Evolutionary conservation across 2,888 invertebrate species (phyloP).

Genomic region (Tupiocoris notatus): DNA sequence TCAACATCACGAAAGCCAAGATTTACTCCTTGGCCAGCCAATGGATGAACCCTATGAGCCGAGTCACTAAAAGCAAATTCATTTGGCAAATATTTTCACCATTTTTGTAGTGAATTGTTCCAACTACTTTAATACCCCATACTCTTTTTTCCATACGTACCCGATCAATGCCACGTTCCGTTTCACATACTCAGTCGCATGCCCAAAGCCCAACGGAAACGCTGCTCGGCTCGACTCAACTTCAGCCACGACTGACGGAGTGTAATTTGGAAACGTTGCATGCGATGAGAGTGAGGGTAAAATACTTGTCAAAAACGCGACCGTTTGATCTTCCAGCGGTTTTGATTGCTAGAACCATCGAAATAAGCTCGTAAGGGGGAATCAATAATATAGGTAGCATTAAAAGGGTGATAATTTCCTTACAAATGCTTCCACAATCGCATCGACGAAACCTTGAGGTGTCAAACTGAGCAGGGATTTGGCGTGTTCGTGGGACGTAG

Average conservation of each 20-base stretch:
- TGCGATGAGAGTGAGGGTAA: not conserved
- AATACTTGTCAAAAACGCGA: not conserved
- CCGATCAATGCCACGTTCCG: slow-evolving; percentile 82
- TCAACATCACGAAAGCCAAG: slow-evolving; percentile 88
- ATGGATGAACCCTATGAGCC: slow-evolving; percentile 87
- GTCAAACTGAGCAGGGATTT: slow-evolving; percentile 68
- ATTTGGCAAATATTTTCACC: too few species aligned
- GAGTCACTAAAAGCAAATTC: slow-evolving; percentile 65
- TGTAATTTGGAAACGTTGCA: slow-evolving; percentile 19
- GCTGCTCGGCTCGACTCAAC: slow-evolving; percentile 70
- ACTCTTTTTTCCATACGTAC: slow-evolving; percentile 56
- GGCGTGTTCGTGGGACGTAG: slow-evolving; percentile 72
- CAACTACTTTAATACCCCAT: not conserved
- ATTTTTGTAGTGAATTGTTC: too few species aligned
- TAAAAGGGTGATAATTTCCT: slow-evolving; percentile 51
- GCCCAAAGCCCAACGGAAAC: slow-evolving; percentile 90
- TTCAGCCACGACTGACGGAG: slow-evolving; percentile 54
- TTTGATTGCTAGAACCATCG: slow-evolving; percentile 20
- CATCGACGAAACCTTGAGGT: slow-evolving; percentile 81
- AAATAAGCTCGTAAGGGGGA: too few species aligned
- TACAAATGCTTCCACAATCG: slow-evolving; percentile 79
- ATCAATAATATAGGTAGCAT: too few species aligned
- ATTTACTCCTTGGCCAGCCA: slow-evolving; percentile 98
- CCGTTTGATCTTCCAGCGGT: slow-evolving; percentile 24
- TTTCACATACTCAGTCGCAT: slow-evolving; percentile 81